A percentile compares a stretch with the other conserved stretches of the same genome.
These are phyloP conservation scores for Zelostemma sp. DNA, from an alignment of 1,140 invertebrate genomes.

Conservation along the genomic window DNA sequence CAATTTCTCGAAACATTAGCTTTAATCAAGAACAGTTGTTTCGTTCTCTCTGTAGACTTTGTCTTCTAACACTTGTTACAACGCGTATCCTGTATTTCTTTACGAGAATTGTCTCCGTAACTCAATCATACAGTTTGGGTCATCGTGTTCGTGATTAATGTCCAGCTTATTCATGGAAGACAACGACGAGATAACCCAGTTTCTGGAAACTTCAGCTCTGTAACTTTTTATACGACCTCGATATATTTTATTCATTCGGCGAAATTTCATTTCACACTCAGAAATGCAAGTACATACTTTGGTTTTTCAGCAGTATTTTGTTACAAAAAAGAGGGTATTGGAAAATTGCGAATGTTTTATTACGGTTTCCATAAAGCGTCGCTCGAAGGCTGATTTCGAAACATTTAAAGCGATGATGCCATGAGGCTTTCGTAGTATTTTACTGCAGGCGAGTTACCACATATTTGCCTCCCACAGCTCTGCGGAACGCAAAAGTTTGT, in stretches of 20 bases:
- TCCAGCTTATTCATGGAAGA: constrained; percentile 48
- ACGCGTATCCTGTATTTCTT: constrained; percentile 33
- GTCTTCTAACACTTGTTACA: too few species aligned
- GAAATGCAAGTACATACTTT: too few species aligned
- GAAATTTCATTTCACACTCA: too few species aligned
- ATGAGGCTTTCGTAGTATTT: constrained; percentile 5
- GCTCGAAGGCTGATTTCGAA: constrained; percentile 3
- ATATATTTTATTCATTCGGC: too few species aligned
- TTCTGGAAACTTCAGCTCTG: constrained; percentile 44
- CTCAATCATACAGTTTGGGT: constrained; percentile 36
- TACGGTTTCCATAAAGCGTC: background rate
- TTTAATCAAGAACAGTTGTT: too few species aligned
- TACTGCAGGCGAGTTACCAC: background rate
- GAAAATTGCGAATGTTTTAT: background rate
- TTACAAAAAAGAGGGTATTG: too few species aligned
- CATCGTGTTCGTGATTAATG: constrained; percentile 55
- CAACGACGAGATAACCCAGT: constrained; percentile 62
- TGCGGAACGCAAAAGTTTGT: background rate
- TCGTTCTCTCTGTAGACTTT: too few species aligned
- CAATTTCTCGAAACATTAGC: too few species aligned
- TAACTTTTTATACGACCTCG: too few species aligned
- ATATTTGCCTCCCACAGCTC: constrained; percentile 3
- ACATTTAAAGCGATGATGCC: constrained; percentile 14
- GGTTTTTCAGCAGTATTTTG: too few species aligned
- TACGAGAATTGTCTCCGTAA: constrained; percentile 20